Percentiles rank a stretch among this genome's conserved stretches.
phyloP scores from a whole-genome alignment of 1,140 invertebrate species.

The Drosophila equinoxialis region DNA sequence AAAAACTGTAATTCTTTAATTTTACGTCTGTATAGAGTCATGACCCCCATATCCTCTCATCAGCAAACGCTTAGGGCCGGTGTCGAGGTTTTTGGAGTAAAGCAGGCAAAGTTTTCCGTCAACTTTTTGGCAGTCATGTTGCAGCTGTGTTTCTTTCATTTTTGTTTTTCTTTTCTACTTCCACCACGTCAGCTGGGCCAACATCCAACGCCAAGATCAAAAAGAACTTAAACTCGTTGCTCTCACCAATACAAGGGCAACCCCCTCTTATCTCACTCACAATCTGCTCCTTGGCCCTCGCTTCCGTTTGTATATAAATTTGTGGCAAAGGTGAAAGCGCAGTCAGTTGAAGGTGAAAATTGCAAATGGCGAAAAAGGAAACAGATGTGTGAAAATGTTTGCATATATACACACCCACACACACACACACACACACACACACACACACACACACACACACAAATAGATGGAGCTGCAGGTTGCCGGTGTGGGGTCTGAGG shows the following conservation, averaged over 20 bases:
- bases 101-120: conserved; percentile 37
- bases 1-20: conserved; percentile 1
- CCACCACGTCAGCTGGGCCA: conserved; percentile 9
- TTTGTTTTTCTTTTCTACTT: conserved; percentile 10
- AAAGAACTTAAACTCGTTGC: conserved; percentile 22
- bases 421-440: too few species aligned
- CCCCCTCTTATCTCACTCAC: neutral
- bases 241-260: conserved; percentile 2
- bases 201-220: conserved; percentile 10
- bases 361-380: conserved; percentile 24
- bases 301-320: conserved; percentile 6
- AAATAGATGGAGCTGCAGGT: neutral
- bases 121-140: conserved; percentile 45
- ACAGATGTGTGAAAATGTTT: conserved; percentile 38
- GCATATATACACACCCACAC: neutral
- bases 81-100: conserved; percentile 3
- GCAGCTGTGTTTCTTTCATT: conserved; percentile 21
- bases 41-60: neutral
- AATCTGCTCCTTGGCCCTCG: neutral
- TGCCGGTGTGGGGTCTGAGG: neutral
- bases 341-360: conserved; percentile 52
- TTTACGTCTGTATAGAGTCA: neutral
- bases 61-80: too few species aligned
- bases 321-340: conserved; percentile 44
- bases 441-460: too few species aligned